Evolutionary conservation across 2,888 invertebrate species (phyloP), one percentile per base, ranked within the genome.

Genomic region (Philhelius pedissequus): DNA sequence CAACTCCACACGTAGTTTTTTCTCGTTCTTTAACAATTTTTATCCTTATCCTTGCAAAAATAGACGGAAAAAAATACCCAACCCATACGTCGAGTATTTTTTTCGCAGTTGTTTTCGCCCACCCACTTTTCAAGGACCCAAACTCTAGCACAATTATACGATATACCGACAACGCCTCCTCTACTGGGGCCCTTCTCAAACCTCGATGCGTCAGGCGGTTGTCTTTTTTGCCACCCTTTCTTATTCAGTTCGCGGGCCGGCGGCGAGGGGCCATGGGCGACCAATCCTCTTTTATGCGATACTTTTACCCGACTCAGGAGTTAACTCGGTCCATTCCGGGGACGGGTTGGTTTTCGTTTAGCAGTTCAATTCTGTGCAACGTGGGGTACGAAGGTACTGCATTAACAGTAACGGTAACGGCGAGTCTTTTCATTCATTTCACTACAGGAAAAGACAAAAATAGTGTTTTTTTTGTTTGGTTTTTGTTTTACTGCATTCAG

Each of bases 301-400:
- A 64, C 69, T 56, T 35, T 38, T 68, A 60, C 68, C 80, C 75
- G 71, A 68, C 71, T 84, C 84, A 62, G 80, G 84, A 80, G 84
- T 80, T 35, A 80, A 84, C 84, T 84, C 75, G 68, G 80, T 80
- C 75, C 80, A 80, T 84, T 80, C 48, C 60, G 70, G 75, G 73
- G 54, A 79, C 68, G 74, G 84, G 80, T 68, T 80, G 71, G 60
- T 60, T 80, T 68, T 80, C 68, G 60, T 60, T 80, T 71, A 70
- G 40, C 84, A 84, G 84, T 84, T 75, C 71, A 52, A 71, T 76
- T 84, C 35, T 54, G 70, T 71, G 75, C 68, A 68, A 84, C 84
- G 75, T 76, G 75, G 64, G 80, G 70, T 84, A 25, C 75, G 40
- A 80, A 76, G 70, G 71, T 80, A 60, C 27, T 45, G 50, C 60